Evolutionary conservation across 2,888 invertebrate species (phyloP).

Genomic region (Tinea semifulvella): DNA sequence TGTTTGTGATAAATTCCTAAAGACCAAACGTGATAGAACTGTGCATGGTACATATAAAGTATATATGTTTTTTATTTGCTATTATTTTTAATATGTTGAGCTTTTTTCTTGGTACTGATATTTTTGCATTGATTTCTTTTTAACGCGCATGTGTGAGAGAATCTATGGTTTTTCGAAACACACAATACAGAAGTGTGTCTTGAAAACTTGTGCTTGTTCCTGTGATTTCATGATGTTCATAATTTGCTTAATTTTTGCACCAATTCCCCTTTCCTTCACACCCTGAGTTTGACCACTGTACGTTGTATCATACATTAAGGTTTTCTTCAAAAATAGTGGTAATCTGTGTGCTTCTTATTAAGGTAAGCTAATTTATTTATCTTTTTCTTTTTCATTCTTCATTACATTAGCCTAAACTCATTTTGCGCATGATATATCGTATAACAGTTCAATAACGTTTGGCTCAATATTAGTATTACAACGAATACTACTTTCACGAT

Average conservation of each 20-base stretch:
- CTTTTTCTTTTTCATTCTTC: too few relatives aligned
- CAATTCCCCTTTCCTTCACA: neutral
- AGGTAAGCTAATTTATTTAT: constrained; percentile 3
- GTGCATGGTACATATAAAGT: constrained; percentile 50
- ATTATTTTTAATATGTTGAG: constrained; percentile 20
- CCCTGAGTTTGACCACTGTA: neutral
- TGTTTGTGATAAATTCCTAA: constrained; percentile 48
- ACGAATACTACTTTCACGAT: too few relatives aligned
- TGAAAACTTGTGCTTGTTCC: constrained; percentile 32
- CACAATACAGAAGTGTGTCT: constrained; percentile 20
- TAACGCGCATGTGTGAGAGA: constrained; percentile 63
- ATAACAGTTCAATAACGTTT: too few relatives aligned
- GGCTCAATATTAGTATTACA: too few relatives aligned
- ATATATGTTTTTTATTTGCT: constrained; percentile 33
- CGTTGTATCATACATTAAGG: neutral
- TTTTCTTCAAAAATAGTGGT: neutral
- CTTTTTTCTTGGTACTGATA: constrained; percentile 26
- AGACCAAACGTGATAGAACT: constrained; percentile 61
- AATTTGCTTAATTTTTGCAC: constrained; percentile 42
- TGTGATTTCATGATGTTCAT: constrained; percentile 63
- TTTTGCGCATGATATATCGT: too few relatives aligned
- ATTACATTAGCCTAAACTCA: too few relatives aligned
- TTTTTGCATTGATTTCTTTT: constrained; percentile 36
- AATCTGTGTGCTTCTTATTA: neutral
- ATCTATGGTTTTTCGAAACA: constrained; percentile 22